Evolutionary conservation across 1,140 invertebrate genomes (phyloP).

Genomic region (Maniola jurtina): DNA sequence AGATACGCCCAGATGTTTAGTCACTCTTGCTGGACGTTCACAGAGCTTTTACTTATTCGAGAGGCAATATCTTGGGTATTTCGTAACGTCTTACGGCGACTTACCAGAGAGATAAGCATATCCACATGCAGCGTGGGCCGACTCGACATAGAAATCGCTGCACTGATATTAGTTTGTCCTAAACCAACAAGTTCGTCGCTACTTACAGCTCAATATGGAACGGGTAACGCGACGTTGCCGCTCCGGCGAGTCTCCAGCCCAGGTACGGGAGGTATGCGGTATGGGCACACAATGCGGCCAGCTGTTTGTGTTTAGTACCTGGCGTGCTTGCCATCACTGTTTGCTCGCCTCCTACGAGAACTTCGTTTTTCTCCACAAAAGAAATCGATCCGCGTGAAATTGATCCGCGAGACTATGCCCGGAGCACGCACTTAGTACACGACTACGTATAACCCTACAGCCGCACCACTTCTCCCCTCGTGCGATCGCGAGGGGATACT

Average conservation of each 20-base stretch:
- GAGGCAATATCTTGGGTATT: not conserved
- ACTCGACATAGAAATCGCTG: constrained; percentile 18
- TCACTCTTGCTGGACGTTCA: not conserved
- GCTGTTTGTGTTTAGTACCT: constrained; percentile 30
- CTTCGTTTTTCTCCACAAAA: constrained; percentile 37
- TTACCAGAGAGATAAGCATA: constrained; percentile 1
- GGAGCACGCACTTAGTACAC: constrained; percentile 45
- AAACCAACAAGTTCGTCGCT: constrained; percentile 31
- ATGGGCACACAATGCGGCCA: constrained; percentile 24
- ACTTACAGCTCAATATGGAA: constrained; percentile 28
- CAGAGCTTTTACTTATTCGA: not conserved
- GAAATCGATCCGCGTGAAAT: constrained; percentile 62
- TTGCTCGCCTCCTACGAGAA: constrained; percentile 29
- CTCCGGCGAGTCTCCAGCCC: constrained; percentile 6
- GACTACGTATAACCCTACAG: constrained; percentile 33
- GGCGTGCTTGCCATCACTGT: constrained; percentile 26
- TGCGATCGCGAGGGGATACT: constrained; percentile 62
- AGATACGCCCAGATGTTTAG: too few species aligned
- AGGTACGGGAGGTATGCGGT: constrained; percentile 11
- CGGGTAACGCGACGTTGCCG: constrained; percentile 31
- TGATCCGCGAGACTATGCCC: constrained; percentile 50
- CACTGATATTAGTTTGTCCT: constrained; percentile 33
- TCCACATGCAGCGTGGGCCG: constrained; percentile 12
- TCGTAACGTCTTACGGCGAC: constrained; percentile 11
- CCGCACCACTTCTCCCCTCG: constrained; percentile 40